phyloP scores from a whole-genome alignment of 2,113 vertebrate genomes.

The Regulus satrapa region DNA sequence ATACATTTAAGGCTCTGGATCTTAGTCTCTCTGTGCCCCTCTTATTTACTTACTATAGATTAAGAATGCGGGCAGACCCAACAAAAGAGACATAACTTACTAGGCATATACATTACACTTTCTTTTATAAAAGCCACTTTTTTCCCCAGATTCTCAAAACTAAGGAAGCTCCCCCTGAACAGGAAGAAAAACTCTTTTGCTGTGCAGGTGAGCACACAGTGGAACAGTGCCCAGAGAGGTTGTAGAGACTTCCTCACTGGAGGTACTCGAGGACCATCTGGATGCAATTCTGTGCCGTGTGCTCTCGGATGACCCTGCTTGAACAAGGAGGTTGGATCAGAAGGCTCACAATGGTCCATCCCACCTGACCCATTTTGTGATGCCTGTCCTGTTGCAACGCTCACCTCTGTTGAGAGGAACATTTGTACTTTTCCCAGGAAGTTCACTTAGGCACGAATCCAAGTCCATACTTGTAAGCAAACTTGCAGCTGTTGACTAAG shows the following conservation, averaged over 20 bases:
- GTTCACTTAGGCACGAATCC: not conserved
- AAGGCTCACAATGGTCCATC: not conserved
- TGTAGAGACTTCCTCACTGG: no score
- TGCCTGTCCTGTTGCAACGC: not conserved
- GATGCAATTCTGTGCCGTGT: not conserved
- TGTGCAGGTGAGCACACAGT: rapidly evolving
- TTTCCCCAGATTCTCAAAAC: not conserved
- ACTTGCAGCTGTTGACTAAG: not conserved
- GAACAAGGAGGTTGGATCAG: not conserved
- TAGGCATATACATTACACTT: rapidly evolving
- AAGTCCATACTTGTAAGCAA: not conserved
- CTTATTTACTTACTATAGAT: not conserved
- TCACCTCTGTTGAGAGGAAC: not conserved
- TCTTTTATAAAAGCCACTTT: not conserved
- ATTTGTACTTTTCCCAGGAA: not conserved
- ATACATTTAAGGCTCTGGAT: not conserved
- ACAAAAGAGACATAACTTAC: not conserved
- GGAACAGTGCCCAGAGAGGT: not conserved
- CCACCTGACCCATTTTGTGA: not conserved
- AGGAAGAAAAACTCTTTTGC: not conserved
- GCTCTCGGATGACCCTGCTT: not conserved
- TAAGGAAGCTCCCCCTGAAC: not conserved
- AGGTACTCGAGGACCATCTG: not conserved
- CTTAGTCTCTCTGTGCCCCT: not conserved
- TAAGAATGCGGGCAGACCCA: not conserved